Base-by-base conservation (phyloP, 2,113 vertebrate species). In the Crocuta crocuta region DNA sequence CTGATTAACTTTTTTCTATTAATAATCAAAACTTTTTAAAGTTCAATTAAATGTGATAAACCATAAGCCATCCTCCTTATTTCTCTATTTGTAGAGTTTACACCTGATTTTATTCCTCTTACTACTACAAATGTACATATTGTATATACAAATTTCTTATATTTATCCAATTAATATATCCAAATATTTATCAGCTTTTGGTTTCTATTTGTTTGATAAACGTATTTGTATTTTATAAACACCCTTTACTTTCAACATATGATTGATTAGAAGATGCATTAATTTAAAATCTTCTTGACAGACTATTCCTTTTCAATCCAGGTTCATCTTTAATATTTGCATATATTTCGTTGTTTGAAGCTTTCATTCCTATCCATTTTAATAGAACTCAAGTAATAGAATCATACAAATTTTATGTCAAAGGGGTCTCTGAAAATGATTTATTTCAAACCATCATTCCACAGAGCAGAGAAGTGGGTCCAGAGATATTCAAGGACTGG, bases 221-320 rank as follows among this genome's bases (percentile, higher is more conserved):
- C 26, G 39, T 94, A 70, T 21, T 61, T 94, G 26, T 55, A 31
- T 63, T 68, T 73, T 84, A 84, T 65, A 74, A 43, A 19, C 0
- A 74, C 2, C 1, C 10, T 33, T 74, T 93, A 50, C 50, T 1
- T 82, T 10, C 1, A 66, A 28, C 43, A 84, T 10, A 28, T 55
- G 17, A 87, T 48, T 61, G 31, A n/a, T 79, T 65, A 91, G 7
- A 66, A 5, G 1, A 17, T 82, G 5, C 24, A 48, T 93, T 95
- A 65, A 84, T 89, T 98, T 81, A 87, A 92, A 80, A 53, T 74
- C 2, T 48, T 61, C 15, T 95, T 82, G 89, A 53, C 50, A 19
- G 63, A 79, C 24, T 63, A 80, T 92, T 92, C 2, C 4, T 68
- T 92, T 90, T 70, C 28, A 68, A 35, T 87, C 7, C 33, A 5